A percentile compares a stretch with the other conserved stretches of the same genome.
These are phyloP conservation scores for Diogma glabrata DNA, from an alignment of 2,888 invertebrate genomes.

Conservation along the genomic window DNA sequence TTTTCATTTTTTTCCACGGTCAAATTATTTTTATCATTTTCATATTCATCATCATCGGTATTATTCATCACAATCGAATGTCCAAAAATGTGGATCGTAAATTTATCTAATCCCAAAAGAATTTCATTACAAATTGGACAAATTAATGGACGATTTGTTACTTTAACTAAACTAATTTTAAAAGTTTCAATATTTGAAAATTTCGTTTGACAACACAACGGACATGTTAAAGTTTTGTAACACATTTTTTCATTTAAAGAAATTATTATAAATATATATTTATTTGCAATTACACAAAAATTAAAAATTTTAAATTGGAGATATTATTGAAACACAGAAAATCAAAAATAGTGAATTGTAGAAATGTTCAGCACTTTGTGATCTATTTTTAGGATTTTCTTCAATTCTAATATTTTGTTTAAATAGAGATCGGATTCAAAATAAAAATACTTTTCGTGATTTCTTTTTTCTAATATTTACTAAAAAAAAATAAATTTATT, in stretches of 20 bases:
- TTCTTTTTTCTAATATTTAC: too few species aligned
- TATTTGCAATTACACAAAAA: conserved; percentile 1
- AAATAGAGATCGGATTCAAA: too few species aligned
- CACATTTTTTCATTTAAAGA: conserved; percentile 28
- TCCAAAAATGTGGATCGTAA: conserved; percentile 71
- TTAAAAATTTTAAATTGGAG: not conserved
- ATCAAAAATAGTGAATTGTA: not conserved
- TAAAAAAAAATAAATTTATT: too few species aligned
- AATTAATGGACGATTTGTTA: conserved; percentile 58
- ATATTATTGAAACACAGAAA: not conserved
- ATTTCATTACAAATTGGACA: conserved; percentile 71
- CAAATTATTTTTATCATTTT: conserved; percentile 3
- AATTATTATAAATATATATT: not conserved
- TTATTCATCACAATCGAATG: conserved; percentile 39
- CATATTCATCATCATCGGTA: conserved; percentile 2
- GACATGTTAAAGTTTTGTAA: conserved; percentile 55
- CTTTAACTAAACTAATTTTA: conserved; percentile 57
- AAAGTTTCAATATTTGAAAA: conserved; percentile 60
- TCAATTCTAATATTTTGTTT: not conserved
- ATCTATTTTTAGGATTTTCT: conserved; percentile 6
- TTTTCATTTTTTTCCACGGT: conserved; percentile 11
- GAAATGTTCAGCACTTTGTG: not conserved
- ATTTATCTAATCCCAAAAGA: conserved; percentile 64
- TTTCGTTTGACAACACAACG: conserved; percentile 61
- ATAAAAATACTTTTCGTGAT: too few species aligned